Percentiles rank a stretch among this genome's conserved stretches.
Conservation (phyloP, 1,140 invertebrate genomes). For the Kradibia gibbosae region DNA sequence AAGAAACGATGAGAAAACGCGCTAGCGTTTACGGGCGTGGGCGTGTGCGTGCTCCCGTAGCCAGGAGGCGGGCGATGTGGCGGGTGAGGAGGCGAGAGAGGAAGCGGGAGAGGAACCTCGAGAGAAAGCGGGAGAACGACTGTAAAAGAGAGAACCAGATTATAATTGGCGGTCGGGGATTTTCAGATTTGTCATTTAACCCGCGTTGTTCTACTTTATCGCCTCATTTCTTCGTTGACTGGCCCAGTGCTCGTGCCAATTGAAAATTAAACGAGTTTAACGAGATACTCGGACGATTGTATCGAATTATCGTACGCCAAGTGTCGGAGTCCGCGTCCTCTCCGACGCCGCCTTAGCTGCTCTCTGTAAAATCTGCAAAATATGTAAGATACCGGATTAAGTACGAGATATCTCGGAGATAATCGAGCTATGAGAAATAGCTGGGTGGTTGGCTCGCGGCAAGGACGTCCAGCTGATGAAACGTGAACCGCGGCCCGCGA, state of each 20-base stretch:
- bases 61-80: background rate
- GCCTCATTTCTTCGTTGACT: background rate
- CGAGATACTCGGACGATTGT: background rate
- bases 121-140: constrained; percentile 22
- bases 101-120: too few species aligned
- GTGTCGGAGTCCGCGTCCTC: too few species aligned
- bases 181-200: constrained; percentile 28
- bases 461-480: too few species aligned
- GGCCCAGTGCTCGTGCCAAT: background rate
- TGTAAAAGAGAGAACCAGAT: constrained; percentile 44
- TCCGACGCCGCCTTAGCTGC: too few species aligned
- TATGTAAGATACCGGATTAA: too few species aligned
- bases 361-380: too few species aligned
- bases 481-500: too few species aligned
- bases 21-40: constrained; percentile 48
- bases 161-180: constrained; percentile 59
- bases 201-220: background rate
- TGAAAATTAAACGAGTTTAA: background rate
- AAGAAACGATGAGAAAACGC: too few species aligned
- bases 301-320: too few species aligned
- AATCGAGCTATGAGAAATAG: too few species aligned
- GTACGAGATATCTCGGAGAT: too few species aligned
- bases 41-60: constrained; percentile 34
- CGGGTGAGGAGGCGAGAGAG: constrained; percentile 14
- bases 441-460: too few species aligned